A percentile compares a stretch with the other conserved stretches of the same genome.
Conservation (phyloP, 2,113 vertebrate species). For the Argyrosomus japonicus region DNA sequence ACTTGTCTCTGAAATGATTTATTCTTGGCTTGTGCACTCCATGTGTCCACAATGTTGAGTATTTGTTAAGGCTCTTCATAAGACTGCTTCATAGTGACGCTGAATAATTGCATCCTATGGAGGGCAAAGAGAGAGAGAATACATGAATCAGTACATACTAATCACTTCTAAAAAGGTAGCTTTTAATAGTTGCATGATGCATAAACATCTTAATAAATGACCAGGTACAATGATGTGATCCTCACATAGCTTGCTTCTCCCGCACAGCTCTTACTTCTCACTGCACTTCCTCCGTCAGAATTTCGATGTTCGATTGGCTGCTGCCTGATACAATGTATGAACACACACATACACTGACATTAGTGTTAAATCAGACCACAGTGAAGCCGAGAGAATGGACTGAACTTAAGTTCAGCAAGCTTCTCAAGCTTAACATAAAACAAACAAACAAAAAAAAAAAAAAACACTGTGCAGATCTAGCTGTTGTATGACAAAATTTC, state of each 20-base stretch:
- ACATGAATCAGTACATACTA: neutral
- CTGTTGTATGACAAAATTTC: neutral
- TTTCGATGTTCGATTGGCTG: too few relatives aligned
- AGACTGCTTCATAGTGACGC: neutral
- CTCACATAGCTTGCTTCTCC: too few relatives aligned
- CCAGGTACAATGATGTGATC: too few relatives aligned
- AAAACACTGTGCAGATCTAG: neutral
- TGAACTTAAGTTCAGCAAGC: too few relatives aligned
- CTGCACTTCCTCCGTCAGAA: too few relatives aligned
- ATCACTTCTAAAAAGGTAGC: neutral
- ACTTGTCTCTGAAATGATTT: conserved; percentile 9
- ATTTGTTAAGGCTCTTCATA: conserved; percentile 22
- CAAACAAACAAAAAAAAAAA: neutral
- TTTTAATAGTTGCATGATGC: neutral
- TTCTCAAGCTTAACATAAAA: conserved; percentile 8
- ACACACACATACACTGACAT: too few relatives aligned
- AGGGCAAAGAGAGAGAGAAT: conserved; percentile 17
- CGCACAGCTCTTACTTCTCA: too few relatives aligned
- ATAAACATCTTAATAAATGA: neutral
- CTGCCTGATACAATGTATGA: too few relatives aligned
- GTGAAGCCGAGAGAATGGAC: neutral
- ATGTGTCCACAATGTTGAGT: conserved; percentile 18
- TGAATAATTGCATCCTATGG: conserved; percentile 36
- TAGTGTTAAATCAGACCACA: neutral
- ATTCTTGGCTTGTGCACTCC: neutral